These are phyloP conservation scores for Heteromyza rotundicornis DNA, from an alignment of 2,888 invertebrate genomes.

Conservation along the genomic window DNA sequence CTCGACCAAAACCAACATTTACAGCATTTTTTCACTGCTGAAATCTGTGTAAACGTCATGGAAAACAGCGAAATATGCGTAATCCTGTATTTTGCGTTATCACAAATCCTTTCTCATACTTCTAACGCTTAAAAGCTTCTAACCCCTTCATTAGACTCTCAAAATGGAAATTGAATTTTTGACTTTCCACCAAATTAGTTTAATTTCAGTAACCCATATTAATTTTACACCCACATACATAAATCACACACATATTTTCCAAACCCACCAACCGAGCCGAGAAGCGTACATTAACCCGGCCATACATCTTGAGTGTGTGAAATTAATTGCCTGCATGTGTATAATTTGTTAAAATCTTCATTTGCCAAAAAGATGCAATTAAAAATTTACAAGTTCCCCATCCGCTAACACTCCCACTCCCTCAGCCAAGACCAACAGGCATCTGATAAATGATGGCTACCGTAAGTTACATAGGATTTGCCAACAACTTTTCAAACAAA, in stretches of 20 bases:
- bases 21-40: too few relatives aligned
- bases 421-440: background rate
- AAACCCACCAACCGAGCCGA: background rate
- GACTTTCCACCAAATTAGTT: too few relatives aligned
- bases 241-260: slow-evolving; percentile 24
- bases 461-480: background rate
- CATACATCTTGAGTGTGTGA: slow-evolving; percentile 17
- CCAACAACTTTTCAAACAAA: background rate
- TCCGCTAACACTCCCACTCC: background rate
- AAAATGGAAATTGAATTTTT: too few relatives aligned
- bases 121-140: too few relatives aligned
- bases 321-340: slow-evolving; percentile 50
- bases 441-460: too few relatives aligned
- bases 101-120: too few relatives aligned
- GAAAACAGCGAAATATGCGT: too few relatives aligned
- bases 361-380: slow-evolving; percentile 35
- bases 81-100: too few relatives aligned
- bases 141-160: too few relatives aligned
- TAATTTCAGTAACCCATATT: slow-evolving; percentile 54
- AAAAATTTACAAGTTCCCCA: slow-evolving; percentile 44
- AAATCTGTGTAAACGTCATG: too few relatives aligned
- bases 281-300: background rate
- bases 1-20: too few relatives aligned
- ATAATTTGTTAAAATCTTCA: slow-evolving; percentile 36
- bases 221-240: slow-evolving; percentile 45